Base-by-base conservation (phyloP, 2,797 vertebrate genomes). In the Leuciscus waleckii region DNA sequence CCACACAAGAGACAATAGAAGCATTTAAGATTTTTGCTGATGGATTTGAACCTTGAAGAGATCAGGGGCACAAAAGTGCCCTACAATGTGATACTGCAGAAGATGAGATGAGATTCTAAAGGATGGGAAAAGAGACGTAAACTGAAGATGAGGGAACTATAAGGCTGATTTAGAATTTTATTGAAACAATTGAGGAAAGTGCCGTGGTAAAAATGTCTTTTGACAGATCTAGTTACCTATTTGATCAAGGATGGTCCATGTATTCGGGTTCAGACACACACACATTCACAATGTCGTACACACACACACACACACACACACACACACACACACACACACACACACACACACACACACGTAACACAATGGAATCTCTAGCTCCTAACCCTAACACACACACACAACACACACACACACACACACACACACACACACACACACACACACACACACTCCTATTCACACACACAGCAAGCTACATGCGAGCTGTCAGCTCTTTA, bases 171-270 rank as follows among this genome's bases (percentile, higher is more conserved):
- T 76, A 68, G 43, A 83, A 68, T 83, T 76, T 54, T 83, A 82
- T 74, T 75, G 56, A 75, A 43, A 82, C 29, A 63, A 63, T 46
- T 80, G 79, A 46, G 26, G 83, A 77, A 74, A 43, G 56, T 89
- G 91, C 90, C 6, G 23, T 26, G 16, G 81, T 23, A 5, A 83
- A 81, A 70, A 67, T 94, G 93, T 96, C 94, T 95, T 95, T 94
- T 95, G 95, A 93, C 94, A 95, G 94, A 92, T 94, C 95, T 95
- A 95, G 85, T 85, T 94, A 93, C 91, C 93, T 91, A 81, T 94
- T 95, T 95, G 92, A 92, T 92, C 91, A 93, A 92, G 94, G 94
- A 94, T 93, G 94, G 93, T 93, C 93, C 92, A 91, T 90, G 88
- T 91, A 90, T 83, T 93, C 93, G 94, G 91, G 93, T 94, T 93